A percentile compares a stretch with the other conserved stretches of the same genome.
Conservation (phyloP, 2,113 vertebrate species). For the Stegastes partitus region DNA sequence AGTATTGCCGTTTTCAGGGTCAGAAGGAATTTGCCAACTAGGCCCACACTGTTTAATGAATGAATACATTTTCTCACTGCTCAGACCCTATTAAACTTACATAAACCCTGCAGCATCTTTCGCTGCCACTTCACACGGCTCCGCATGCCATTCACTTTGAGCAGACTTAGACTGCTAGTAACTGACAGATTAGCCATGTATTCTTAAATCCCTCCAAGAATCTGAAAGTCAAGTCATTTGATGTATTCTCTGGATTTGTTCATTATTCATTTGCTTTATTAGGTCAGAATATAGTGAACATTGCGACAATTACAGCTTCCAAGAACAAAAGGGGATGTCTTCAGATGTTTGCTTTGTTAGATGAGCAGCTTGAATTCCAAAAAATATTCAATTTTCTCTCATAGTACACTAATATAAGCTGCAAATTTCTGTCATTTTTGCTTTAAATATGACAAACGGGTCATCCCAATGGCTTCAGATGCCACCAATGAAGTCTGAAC, state of each 20-base stretch:
- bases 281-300: not conserved
- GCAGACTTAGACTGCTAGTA: not conserved
- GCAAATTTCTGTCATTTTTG: no score
- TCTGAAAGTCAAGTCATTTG: no score
- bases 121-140: conserved; percentile 2
- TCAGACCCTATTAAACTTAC: conserved; percentile 52
- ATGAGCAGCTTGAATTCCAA: no score
- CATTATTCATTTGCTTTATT: not conserved
- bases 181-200: not conserved
- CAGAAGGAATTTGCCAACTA: conserved; percentile 26
- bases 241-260: not conserved
- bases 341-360: no score
- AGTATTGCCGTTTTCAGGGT: not conserved
- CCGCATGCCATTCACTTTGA: not conserved
- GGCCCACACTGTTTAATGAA: conserved; percentile 57
- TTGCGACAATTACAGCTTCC: no score
- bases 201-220: not conserved
- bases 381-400: not conserved
- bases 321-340: no score
- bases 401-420: not conserved
- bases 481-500: no score
- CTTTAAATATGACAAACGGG: no score
- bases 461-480: no score
- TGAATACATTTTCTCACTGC: conserved; percentile 47
- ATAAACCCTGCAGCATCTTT: conserved; percentile 35